Conservation (phyloP, 2,797 vertebrate genomes). For the Acomys russatus region DNA sequence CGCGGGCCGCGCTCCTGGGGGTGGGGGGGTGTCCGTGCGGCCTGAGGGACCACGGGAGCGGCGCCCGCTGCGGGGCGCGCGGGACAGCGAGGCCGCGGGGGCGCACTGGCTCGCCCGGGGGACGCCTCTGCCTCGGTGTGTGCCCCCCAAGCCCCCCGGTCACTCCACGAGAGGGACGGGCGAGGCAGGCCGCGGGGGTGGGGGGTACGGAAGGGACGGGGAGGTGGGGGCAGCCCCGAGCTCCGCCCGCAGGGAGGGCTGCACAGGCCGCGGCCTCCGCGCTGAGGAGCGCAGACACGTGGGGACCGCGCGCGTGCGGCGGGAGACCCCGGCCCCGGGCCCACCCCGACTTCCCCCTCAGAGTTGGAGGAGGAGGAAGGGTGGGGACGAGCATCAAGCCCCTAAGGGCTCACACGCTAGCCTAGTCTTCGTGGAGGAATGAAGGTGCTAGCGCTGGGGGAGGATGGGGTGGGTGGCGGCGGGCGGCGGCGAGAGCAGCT, state of each 20-base stretch:
- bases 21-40: background rate
- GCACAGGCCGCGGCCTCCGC: constrained; percentile 16
- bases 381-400: background rate
- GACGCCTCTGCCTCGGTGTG: background rate
- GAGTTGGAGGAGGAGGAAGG: background rate
- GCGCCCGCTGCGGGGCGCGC: background rate
- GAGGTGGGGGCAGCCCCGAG: constrained; percentile 45
- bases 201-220: constrained; percentile 44
- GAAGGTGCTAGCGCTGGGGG: background rate
- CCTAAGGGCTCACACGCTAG: background rate
- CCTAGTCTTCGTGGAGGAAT: background rate
- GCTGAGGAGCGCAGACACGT: background rate
- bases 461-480: background rate
- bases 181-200: constrained; percentile 42
- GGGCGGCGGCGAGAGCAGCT: no score
- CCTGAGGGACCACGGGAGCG: background rate
- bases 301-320: background rate
- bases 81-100: constrained; percentile 34
- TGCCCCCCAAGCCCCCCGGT: background rate
- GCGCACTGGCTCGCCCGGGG: background rate
- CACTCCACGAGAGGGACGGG: background rate
- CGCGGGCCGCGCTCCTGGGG: background rate
- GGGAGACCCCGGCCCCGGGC: background rate
- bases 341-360: accelerated
- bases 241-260: constrained; percentile 65